Evolutionary conservation across 2,797 vertebrate genomes (phyloP).

Genomic region (Chelon labrosus): DNA sequence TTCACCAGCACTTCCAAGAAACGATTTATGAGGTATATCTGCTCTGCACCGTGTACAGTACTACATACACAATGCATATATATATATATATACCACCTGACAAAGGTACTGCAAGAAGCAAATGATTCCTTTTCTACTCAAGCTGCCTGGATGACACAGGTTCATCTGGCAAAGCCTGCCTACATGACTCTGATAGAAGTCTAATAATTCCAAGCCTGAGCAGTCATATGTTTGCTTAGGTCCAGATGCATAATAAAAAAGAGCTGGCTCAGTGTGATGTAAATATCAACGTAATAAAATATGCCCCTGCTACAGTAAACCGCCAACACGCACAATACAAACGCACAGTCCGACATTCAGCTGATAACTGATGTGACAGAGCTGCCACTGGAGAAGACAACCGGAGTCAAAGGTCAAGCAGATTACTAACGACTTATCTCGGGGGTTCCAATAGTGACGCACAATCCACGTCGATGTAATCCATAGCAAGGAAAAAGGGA

Average conservation of each 20-base stretch:
- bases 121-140: not conserved
- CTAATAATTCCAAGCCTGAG: not conserved
- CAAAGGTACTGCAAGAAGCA: not conserved
- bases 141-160: not conserved
- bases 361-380: conserved; percentile 55
- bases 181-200: conserved; percentile 10
- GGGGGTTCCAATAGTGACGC: conserved; percentile 34
- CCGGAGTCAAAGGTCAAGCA: conserved; percentile 52
- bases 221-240: not conserved
- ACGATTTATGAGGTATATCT: not conserved
- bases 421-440: conserved; percentile 39
- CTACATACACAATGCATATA: not conserved
- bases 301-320: conserved; percentile 18
- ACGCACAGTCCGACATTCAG: conserved; percentile 28
- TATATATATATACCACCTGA: conserved; percentile 1
- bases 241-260: conserved; percentile 9
- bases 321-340: conserved; percentile 33
- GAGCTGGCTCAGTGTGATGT: not conserved
- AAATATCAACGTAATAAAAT: conserved; percentile 42
- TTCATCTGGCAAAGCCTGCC: conserved; percentile 13
- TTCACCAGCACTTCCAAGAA: conserved; percentile 10
- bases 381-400: conserved; percentile 43
- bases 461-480: conserved; percentile 23
- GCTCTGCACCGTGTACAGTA: not conserved
- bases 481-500: conserved; percentile 34